A percentile compares a stretch with the other conserved stretches of the same genome.
Evolutionary conservation across 1,140 invertebrate genomes (phyloP).

Genomic region (Caenorhabditis latens): DNA sequence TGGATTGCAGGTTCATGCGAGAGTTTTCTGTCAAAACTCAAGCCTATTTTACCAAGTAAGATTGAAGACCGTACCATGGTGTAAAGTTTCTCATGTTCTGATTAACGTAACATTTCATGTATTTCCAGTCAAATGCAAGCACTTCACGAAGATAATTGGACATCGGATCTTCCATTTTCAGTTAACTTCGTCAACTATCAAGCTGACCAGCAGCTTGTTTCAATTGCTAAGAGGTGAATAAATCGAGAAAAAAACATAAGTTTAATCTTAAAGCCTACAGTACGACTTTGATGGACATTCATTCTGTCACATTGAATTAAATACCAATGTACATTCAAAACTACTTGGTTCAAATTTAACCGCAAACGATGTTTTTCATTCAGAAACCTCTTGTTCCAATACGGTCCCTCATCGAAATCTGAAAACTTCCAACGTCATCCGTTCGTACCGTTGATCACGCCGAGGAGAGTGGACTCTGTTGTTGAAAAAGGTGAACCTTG

Average conservation of each 20-base stretch:
- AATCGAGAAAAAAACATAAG: no score
- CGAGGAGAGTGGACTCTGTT: not conserved
- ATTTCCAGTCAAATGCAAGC: conserved; percentile 22
- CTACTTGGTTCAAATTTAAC: not conserved
- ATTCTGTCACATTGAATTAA: no score
- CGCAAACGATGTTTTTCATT: not conserved
- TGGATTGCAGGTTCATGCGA: conserved; percentile 26
- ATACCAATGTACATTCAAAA: not conserved
- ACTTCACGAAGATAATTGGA: conserved; percentile 16
- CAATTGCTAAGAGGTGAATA: conserved; percentile 6
- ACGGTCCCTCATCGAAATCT: conserved; percentile 26
- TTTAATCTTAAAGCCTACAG: no score
- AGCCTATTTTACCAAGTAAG: conserved; percentile 7
- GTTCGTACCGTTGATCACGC: not conserved
- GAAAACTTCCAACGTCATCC: not conserved
- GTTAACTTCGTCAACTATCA: conserved; percentile 15
- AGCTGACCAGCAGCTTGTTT: not conserved
- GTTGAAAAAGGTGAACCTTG: not conserved
- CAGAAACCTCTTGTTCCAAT: conserved; percentile 38
- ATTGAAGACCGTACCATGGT: not conserved
- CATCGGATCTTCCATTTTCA: not conserved
- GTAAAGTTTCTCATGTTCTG: no score
- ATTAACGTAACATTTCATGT: no score
- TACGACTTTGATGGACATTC: no score
- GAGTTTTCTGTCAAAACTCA: conserved; percentile 29